Percentiles rank a stretch among this genome's conserved stretches.
Evolutionary conservation across 1,140 invertebrate species (phyloP).

Genomic region (Ylistrum balloti): DNA sequence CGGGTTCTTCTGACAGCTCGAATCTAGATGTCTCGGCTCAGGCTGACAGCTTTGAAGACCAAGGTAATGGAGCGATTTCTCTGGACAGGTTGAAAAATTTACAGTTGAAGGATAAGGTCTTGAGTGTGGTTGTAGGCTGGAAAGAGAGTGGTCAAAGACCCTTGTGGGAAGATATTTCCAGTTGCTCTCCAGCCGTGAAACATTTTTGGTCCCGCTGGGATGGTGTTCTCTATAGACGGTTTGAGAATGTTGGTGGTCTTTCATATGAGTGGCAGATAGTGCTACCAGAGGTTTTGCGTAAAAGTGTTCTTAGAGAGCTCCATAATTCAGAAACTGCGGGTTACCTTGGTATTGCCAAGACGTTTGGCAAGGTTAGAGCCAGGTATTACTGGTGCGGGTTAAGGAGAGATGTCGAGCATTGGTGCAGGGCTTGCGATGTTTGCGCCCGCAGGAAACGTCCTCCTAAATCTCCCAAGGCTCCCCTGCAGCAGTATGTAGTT

Average conservation of each 20-base stretch:
- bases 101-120: too few species aligned
- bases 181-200: too few species aligned
- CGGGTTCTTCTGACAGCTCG: background rate
- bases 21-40: background rate
- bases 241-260: constrained; percentile 32
- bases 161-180: too few species aligned
- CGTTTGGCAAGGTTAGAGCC: background rate
- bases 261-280: constrained; percentile 10
- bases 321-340: constrained; percentile 51
- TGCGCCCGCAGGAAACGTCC: constrained; percentile 45
- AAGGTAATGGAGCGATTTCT: background rate
- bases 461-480: background rate
- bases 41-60: too few species aligned
- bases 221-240: constrained; percentile 56
- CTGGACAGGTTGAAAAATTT: background rate
- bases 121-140: too few species aligned
- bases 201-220: constrained; percentile 50
- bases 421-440: constrained; percentile 49
- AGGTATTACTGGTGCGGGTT: constrained; percentile 51
- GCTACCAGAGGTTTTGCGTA: constrained; percentile 15
- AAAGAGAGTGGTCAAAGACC: too few species aligned
- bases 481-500: constrained; percentile 29
- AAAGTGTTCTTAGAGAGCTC: constrained; percentile 50
- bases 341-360: constrained; percentile 53
- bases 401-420: constrained; percentile 35